Percentiles rank a stretch among this genome's conserved stretches.
These are phyloP conservation scores for Turritopsis rubra DNA, from an alignment of 30 jellyfish, hydroid and myxozoan species.

Conservation along the genomic window DNA sequence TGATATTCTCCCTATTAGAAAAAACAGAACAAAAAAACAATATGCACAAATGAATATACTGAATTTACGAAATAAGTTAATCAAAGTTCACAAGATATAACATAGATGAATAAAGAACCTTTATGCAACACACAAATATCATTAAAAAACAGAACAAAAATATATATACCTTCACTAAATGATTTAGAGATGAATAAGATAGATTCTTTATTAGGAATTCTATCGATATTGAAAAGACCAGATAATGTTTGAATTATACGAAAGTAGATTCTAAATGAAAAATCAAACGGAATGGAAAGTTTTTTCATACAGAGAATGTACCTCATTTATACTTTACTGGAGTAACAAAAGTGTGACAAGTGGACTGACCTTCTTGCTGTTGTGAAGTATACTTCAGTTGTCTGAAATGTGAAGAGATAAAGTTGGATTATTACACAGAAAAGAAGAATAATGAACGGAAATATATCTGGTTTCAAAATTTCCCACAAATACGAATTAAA, in stretches of 20 bases:
- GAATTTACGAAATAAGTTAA: not conserved
- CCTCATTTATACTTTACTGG: no score
- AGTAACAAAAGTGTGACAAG: no score
- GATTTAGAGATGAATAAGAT: slow-evolving; percentile 1
- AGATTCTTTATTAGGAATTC: not conserved
- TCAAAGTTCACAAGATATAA: not conserved
- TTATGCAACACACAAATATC: not conserved
- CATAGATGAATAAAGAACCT: not conserved
- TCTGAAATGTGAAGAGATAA: not conserved
- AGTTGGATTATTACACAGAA: no score
- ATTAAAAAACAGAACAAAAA: not conserved
- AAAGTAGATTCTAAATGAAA: not conserved
- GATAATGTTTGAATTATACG: not conserved
- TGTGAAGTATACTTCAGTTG: not conserved
- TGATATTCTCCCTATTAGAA: not conserved
- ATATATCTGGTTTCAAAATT: no score
- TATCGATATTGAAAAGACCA: not conserved
- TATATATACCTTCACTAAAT: slow-evolving; percentile 3
- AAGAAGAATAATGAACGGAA: not conserved
- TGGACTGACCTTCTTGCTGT: not conserved
- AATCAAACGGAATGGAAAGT: not conserved
- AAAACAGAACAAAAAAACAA: not conserved
- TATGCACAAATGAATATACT: not conserved
- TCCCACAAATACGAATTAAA: no score
- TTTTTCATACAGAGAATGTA: not conserved